These are phyloP conservation scores for Melolontha melolontha DNA, from an alignment of 2,888 invertebrate genomes.

Conservation along the genomic window DNA sequence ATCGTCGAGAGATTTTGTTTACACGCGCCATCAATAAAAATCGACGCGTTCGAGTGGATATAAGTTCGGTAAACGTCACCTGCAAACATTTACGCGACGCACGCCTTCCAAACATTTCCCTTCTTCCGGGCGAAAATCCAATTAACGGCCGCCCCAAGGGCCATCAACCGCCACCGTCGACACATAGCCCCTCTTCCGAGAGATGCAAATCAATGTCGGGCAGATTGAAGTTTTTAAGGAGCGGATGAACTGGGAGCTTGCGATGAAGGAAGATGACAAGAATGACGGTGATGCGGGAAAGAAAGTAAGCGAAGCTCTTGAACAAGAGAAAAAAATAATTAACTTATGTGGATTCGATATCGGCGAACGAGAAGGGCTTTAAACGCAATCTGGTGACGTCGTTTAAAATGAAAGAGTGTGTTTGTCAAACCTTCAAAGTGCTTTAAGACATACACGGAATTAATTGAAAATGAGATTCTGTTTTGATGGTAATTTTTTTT, in stretches of 20 bases:
- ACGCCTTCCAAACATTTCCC: slow-evolving; percentile 7
- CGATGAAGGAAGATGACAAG: slow-evolving; percentile 16
- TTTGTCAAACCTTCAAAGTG: too few relatives aligned
- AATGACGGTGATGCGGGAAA: neutral
- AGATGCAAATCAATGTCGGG: slow-evolving; percentile 36
- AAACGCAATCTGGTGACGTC: slow-evolving; percentile 11
- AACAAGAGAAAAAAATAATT: slow-evolving; percentile 28
- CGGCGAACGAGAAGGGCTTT: slow-evolving; percentile 13
- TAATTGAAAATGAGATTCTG: too few relatives aligned
- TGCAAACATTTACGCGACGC: slow-evolving; percentile 29
- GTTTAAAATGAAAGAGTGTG: neutral
- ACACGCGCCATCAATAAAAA: slow-evolving; percentile 30
- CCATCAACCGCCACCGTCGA: slow-evolving; percentile 20
- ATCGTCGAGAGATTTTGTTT: slow-evolving; percentile 17
- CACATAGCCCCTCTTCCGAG: slow-evolving; percentile 9
- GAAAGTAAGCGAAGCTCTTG: slow-evolving; percentile 3
- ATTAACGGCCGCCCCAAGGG: slow-evolving; percentile 37
- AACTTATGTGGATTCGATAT: slow-evolving; percentile 36
- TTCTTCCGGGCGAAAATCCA: slow-evolving; percentile 36
- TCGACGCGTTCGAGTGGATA: slow-evolving; percentile 9
- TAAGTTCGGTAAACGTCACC: slow-evolving; percentile 30
- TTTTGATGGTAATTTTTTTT: too few relatives aligned
- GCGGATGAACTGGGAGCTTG: neutral
- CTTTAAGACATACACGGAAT: too few relatives aligned
- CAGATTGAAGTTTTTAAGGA: slow-evolving; percentile 31